These are phyloP conservation scores for Himalopsyche anomala DNA, from an alignment of 2,888 invertebrate genomes.

Conservation along the genomic window DNA sequence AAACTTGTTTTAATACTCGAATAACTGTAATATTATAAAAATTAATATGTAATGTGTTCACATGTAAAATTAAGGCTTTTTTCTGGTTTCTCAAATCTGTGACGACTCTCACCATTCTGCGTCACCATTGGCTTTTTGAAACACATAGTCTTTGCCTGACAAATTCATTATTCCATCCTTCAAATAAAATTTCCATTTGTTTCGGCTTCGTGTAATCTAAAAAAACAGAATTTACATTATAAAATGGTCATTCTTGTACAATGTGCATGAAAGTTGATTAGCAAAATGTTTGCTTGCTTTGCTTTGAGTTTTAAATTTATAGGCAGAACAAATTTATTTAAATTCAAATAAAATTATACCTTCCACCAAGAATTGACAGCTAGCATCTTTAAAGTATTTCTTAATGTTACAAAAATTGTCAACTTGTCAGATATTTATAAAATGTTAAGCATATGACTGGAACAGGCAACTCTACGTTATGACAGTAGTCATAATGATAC, in stretches of 20 bases:
- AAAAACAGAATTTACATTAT: conserved; percentile 63
- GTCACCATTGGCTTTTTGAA: conserved; percentile 99
- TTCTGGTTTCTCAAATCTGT: neutral
- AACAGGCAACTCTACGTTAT: too few relatives aligned
- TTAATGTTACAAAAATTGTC: too few relatives aligned
- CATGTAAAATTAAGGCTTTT: conserved; percentile 54
- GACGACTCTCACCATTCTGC: conserved; percentile 92
- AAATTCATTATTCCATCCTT: conserved; percentile 99
- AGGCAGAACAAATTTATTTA: neutral
- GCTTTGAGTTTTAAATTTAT: neutral
- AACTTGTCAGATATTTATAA: too few relatives aligned
- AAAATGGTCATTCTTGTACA: neutral
- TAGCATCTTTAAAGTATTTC: too few relatives aligned
- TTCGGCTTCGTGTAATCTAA: conserved; percentile 96
- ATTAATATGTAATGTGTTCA: conserved; percentile 29
- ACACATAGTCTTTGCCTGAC: conserved; percentile 98
- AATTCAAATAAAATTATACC: neutral
- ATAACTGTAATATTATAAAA: conserved; percentile 27
- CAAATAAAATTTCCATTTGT: conserved; percentile 99
- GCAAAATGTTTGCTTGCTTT: neutral
- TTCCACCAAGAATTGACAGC: too few relatives aligned
- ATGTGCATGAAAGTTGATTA: conserved; percentile 11
- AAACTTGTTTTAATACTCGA: conserved; percentile 43
- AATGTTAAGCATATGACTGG: too few relatives aligned
- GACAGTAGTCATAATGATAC: neutral